phyloP scores from a whole-genome alignment of 2,113 vertebrate species.

The Paramormyrops kingsleyae region DNA sequence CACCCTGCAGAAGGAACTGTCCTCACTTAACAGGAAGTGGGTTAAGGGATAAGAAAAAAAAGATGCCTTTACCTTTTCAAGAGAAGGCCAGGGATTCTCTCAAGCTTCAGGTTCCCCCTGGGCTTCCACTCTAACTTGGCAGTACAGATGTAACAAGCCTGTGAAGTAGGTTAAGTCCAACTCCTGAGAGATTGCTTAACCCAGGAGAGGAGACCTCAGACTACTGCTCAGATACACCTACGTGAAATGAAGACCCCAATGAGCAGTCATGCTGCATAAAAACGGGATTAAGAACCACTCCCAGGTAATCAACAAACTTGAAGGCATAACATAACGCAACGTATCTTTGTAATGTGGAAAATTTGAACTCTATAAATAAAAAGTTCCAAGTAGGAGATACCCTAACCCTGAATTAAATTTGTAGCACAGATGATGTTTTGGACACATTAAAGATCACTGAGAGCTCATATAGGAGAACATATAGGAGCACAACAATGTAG shows the following conservation, averaged over 20 bases:
- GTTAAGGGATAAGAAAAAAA: slow-evolving; percentile 12
- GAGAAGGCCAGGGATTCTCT: not conserved
- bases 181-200: not conserved
- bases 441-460: not conserved
- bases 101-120: not conserved
- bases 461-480: not conserved
- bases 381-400: not conserved
- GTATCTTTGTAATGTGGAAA: not conserved
- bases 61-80: slow-evolving; percentile 9
- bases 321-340: not conserved
- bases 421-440: not conserved
- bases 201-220: not conserved
- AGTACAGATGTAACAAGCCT: slow-evolving; percentile 6
- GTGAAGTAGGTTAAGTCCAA: slow-evolving; percentile 16
- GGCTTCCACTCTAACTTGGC: not conserved
- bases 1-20: not conserved
- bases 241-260: not conserved
- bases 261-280: not conserved
- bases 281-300: not conserved
- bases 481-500: not conserved
- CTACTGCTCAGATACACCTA: not conserved
- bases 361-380: not conserved
- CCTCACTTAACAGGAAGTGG: slow-evolving; percentile 1
- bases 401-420: not conserved
- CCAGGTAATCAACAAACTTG: not conserved